Percentiles rank a stretch among this genome's conserved stretches.
These are phyloP conservation scores for Blastobasis lacticolella DNA, from an alignment of 2,888 invertebrate species.

Conservation along the genomic window DNA sequence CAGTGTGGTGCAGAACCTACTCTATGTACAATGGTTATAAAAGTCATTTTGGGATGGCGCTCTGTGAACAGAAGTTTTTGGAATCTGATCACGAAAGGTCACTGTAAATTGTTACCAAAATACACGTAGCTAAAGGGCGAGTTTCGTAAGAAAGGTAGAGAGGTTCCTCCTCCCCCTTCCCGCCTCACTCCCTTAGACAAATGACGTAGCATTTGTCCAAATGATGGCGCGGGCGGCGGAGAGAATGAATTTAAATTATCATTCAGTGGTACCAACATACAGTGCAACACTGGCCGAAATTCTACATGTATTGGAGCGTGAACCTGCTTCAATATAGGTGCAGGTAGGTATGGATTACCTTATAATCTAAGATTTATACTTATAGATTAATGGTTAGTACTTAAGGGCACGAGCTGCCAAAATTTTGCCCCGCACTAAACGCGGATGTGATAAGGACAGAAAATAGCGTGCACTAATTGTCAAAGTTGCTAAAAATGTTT, in stretches of 20 bases:
- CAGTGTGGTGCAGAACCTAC: slow-evolving; percentile 25
- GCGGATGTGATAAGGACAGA: too few species aligned
- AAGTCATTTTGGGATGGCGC: slow-evolving; percentile 30
- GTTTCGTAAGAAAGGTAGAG: slow-evolving; percentile 23
- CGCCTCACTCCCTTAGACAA: slow-evolving; percentile 64
- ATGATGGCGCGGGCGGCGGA: slow-evolving; percentile 75
- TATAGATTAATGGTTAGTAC: too few species aligned
- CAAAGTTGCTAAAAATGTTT: too few species aligned
- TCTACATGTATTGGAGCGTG: slow-evolving; percentile 40
- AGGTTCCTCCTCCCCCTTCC: slow-evolving; percentile 39
- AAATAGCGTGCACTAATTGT: too few species aligned
- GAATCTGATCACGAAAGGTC: slow-evolving; percentile 40
- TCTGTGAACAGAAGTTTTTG: slow-evolving; percentile 51
- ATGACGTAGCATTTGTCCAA: slow-evolving; percentile 75
- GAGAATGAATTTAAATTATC: slow-evolving; percentile 77
- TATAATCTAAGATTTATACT: too few species aligned
- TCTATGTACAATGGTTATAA: slow-evolving; percentile 33
- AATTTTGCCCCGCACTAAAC: too few species aligned
- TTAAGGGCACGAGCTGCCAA: too few species aligned
- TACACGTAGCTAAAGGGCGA: slow-evolving; percentile 24
- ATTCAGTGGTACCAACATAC: slow-evolving; percentile 72
- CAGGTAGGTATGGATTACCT: too few species aligned
- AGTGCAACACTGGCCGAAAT: slow-evolving; percentile 60
- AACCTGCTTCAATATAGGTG: neutral
- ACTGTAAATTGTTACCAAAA: slow-evolving; percentile 35